A percentile compares a stretch with the other conserved stretches of the same genome.
Conservation (phyloP, 1,140 invertebrate species). For the Trichonephila clavata region DNA sequence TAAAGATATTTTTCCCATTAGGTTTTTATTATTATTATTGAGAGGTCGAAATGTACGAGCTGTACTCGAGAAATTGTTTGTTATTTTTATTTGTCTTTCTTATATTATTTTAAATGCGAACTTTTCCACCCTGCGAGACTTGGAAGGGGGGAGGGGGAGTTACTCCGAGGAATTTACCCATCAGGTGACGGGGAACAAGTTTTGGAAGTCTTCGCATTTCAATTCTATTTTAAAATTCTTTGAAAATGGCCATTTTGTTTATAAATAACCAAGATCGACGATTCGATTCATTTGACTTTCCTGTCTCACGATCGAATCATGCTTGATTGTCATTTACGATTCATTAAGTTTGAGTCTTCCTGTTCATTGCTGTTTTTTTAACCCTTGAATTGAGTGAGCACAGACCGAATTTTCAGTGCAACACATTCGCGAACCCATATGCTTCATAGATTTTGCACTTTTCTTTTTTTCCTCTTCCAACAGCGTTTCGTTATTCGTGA, state of each 20-base stretch:
- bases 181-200: too few relatives aligned
- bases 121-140: too few relatives aligned
- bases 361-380: constrained; percentile 17
- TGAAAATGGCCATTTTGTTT: not conserved
- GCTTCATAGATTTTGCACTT: not conserved
- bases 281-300: constrained; percentile 15
- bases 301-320: constrained; percentile 6
- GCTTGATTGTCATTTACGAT: constrained; percentile 20
- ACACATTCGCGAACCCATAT: not conserved
- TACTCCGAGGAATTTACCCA: too few relatives aligned
- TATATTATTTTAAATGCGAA: too few relatives aligned
- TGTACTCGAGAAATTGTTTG: too few relatives aligned
- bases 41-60: too few relatives aligned
- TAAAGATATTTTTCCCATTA: too few relatives aligned
- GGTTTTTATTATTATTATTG: too few relatives aligned
- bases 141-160: too few relatives aligned
- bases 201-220: not conserved
- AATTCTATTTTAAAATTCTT: constrained; percentile 13
- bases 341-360: constrained; percentile 12
- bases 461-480: not conserved
- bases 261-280: not conserved
- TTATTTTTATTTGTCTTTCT: too few relatives aligned
- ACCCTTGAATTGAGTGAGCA: not conserved
- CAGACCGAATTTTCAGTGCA: not conserved
- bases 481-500: not conserved